Evolutionary conservation across 2,888 invertebrate species (phyloP).

Genomic region (Megaustenia siamemsis): DNA sequence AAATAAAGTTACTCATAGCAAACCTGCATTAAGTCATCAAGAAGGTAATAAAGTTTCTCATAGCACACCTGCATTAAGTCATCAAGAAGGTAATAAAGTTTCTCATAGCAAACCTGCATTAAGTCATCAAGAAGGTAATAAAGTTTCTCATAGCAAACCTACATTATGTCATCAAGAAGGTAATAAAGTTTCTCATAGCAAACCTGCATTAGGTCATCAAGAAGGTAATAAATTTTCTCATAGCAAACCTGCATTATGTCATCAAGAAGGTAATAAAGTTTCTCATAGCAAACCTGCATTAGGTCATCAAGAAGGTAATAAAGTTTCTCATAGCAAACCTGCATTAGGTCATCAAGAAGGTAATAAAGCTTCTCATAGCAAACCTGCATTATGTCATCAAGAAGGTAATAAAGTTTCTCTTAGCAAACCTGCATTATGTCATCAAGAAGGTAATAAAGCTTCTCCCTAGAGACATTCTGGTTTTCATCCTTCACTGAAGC

Average conservation of each 20-base stretch:
- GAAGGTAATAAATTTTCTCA: too few relatives aligned
- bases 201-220: too few relatives aligned
- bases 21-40: conserved; percentile 85
- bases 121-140: too few relatives aligned
- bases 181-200: too few relatives aligned
- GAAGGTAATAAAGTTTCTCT: conserved; percentile 84
- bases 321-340: conserved; percentile 83
- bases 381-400: conserved; percentile 85
- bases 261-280: conserved; percentile 84
- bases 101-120: conserved; percentile 84
- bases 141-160: too few relatives aligned
- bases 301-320: conserved; percentile 85
- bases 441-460: conserved; percentile 84
- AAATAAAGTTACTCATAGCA: too few relatives aligned
- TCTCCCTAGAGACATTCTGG: conserved; percentile 85
- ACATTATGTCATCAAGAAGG: too few relatives aligned
- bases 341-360: conserved; percentile 84
- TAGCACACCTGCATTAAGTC: conserved; percentile 84
- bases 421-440: conserved; percentile 84
- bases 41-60: conserved; percentile 84
- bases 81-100: conserved; percentile 84
- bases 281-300: conserved; percentile 83
- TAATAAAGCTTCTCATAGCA: conserved; percentile 84
- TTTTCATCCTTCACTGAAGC: conserved; percentile 88
- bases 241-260: conserved; percentile 84